A percentile compares a stretch with the other conserved stretches of the same genome.
Conservation (phyloP, 2,888 invertebrate species). For the Agrilus mali region DNA sequence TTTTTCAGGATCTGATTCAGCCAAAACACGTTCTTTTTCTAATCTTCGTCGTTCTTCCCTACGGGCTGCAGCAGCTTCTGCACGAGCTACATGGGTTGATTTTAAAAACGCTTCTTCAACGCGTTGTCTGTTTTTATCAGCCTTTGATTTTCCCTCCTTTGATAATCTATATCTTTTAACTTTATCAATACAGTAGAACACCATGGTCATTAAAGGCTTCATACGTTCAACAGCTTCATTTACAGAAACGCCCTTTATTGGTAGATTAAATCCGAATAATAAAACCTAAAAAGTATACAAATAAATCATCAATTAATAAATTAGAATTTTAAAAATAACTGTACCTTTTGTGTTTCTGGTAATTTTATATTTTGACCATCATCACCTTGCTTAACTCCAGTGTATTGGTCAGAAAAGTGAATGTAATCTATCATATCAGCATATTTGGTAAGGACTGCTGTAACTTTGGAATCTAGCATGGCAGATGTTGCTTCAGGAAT, state of each 20-base stretch:
- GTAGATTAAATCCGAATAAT: constrained; percentile 68
- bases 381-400: constrained; percentile 80
- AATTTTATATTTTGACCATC: constrained; percentile 43
- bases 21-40: constrained; percentile 88
- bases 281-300: constrained; percentile 39
- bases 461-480: constrained; percentile 70
- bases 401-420: constrained; percentile 94
- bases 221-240: constrained; percentile 63
- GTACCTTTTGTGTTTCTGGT: constrained; percentile 29
- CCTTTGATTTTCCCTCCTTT: constrained; percentile 80
- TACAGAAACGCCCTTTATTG: constrained; percentile 49
- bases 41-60: constrained; percentile 86
- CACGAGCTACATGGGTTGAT: constrained; percentile 89
- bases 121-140: constrained; percentile 87
- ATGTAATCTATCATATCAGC: constrained; percentile 82
- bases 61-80: constrained; percentile 88
- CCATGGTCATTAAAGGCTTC: constrained; percentile 71
- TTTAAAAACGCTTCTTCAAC: constrained; percentile 91
- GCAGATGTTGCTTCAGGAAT: constrained; percentile 76
- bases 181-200: constrained; percentile 89
- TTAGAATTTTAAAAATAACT: background rate
- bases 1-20: constrained; percentile 94
- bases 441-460: constrained; percentile 67
- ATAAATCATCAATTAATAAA: background rate
- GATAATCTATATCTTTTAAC: constrained; percentile 74